These are phyloP conservation scores for Poeciliopsis infans DNA, from an alignment of 2,797 vertebrate species.

Conservation along the genomic window DNA sequence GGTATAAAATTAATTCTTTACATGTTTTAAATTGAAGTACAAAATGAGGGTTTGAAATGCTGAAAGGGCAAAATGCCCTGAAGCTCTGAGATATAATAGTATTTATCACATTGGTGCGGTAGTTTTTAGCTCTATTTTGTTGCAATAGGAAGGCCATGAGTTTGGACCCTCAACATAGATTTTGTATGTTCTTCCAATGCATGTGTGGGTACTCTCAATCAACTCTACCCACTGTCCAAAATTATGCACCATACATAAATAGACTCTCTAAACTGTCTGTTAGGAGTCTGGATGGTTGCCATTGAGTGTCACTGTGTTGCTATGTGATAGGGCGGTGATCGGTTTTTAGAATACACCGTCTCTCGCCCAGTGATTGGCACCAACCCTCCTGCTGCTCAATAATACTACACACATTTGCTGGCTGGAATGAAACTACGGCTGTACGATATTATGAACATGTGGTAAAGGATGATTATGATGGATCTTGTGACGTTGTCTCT, in stretches of 20 bases:
- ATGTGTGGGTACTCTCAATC: not conserved
- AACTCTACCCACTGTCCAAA: not conserved
- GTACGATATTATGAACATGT: not conserved
- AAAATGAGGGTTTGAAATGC: not conserved
- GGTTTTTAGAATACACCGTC: not conserved
- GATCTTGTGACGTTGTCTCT: not conserved
- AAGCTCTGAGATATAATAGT: not conserved
- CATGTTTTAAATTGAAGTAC: not conserved
- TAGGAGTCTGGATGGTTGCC: not conserved
- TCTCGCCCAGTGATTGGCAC: not conserved
- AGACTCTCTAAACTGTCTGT: not conserved
- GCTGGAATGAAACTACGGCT: not conserved
- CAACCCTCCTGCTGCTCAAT: not conserved
- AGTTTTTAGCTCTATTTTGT: not conserved
- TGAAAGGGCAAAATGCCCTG: not conserved
- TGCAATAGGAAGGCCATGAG: not conserved
- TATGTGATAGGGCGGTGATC: not conserved
- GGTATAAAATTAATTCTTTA: not conserved
- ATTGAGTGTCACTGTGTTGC: not conserved
- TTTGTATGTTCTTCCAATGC: not conserved
- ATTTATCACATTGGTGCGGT: not conserved
- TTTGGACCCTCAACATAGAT: not conserved
- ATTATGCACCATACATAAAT: not conserved
- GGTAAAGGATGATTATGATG: not conserved
- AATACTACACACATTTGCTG: not conserved